Conservation (phyloP, 2,113 vertebrate species). For the Ceyx melanurus region DNA sequence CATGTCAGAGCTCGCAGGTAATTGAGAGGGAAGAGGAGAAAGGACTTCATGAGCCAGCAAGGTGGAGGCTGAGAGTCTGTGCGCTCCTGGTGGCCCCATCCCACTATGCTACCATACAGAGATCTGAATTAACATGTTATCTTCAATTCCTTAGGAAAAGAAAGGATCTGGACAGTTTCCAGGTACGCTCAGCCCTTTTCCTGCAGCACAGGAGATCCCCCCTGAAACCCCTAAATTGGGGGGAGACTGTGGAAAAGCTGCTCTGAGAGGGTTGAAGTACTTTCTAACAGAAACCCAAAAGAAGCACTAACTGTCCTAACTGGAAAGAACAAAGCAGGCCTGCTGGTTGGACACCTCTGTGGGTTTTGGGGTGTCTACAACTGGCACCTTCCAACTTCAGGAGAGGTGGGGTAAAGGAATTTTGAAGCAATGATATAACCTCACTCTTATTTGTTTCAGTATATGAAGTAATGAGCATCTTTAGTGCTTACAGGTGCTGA, state of each 20-base stretch:
- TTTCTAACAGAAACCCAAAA: not conserved
- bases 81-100: not conserved
- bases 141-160: not conserved
- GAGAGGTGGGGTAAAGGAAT: not conserved
- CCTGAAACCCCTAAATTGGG: accelerated
- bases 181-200: not conserved
- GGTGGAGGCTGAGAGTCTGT: not conserved
- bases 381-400: not conserved
- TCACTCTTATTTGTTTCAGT: not conserved
- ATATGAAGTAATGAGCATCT: conserved; percentile 46
- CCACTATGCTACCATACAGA: too few relatives aligned
- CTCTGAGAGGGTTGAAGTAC: not conserved
- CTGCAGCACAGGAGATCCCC: not conserved
- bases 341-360: not conserved
- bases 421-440: not conserved
- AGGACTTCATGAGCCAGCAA: not conserved
- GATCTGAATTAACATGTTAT: not conserved
- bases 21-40: not conserved
- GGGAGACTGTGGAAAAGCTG: not conserved
- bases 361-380: not conserved
- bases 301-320: not conserved
- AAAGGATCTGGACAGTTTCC: accelerated
- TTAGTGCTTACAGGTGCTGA: conserved; percentile 47
- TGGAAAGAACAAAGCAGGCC: not conserved
- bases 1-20: not conserved